phyloP scores from a whole-genome alignment of 2,797 vertebrate genomes.

The Gymnothorax javanicus region DNA sequence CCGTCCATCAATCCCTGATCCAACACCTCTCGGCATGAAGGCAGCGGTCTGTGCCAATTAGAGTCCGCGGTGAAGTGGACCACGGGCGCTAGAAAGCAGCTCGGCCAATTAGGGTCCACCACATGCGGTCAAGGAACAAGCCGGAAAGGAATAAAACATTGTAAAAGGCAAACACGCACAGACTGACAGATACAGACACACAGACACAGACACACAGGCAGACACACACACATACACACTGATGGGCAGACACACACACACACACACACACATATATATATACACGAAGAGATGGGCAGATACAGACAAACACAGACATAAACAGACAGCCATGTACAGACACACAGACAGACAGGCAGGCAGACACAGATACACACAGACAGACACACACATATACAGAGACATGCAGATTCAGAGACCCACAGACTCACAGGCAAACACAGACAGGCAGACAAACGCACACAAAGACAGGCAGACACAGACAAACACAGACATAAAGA shows the following conservation, averaged over 20 bases:
- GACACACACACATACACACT: constrained; percentile 53
- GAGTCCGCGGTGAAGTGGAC: constrained; percentile 63
- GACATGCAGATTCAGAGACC: no score
- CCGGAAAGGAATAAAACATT: not conserved
- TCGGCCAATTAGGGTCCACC: constrained; percentile 73
- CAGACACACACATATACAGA: constrained; percentile 52
- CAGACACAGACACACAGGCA: constrained; percentile 47
- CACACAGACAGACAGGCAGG: no score
- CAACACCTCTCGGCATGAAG: constrained; percentile 45
- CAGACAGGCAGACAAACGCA: constrained; percentile 52
- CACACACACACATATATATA: no score
- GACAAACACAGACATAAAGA: constrained; percentile 39
- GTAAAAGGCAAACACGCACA: not conserved
- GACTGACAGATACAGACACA: constrained; percentile 55
- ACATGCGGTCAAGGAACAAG: constrained; percentile 45
- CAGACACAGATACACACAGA: constrained; percentile 16
- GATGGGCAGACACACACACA: constrained; percentile 12
- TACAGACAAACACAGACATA: constrained; percentile 50
- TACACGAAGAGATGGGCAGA: constrained; percentile 25
- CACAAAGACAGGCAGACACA: constrained; percentile 45
- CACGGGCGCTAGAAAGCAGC: constrained; percentile 61
- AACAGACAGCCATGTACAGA: no score
- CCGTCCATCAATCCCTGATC: constrained; percentile 68
- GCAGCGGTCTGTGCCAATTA: constrained; percentile 72
- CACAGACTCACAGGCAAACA: constrained; percentile 23